Evolutionary conservation across 2,888 invertebrate species (phyloP).

Genomic region (Meteorus colon): DNA sequence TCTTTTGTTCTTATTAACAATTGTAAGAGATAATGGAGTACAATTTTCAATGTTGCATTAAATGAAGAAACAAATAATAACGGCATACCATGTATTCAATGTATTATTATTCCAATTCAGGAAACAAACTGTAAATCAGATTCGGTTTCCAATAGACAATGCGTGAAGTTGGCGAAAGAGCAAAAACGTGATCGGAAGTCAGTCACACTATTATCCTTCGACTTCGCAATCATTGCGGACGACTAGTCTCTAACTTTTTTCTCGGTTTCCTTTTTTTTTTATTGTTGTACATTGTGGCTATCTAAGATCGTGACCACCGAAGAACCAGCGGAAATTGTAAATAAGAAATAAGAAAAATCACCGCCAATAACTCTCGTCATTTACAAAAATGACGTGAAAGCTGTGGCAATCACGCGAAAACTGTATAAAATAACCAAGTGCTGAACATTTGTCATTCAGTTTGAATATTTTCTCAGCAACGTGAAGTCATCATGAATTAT

Average conservation of each 20-base stretch:
- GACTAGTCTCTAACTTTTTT: not conserved
- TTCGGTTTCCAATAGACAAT: conserved; percentile 36
- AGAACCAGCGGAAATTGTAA: conserved; percentile 36
- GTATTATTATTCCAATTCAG: not conserved
- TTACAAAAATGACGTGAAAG: conserved; percentile 61
- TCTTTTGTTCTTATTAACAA: not conserved
- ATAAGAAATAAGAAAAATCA: conserved; percentile 14
- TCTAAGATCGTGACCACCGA: conserved; percentile 33
- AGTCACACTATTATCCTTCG: conserved; percentile 9
- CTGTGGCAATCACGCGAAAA: conserved; percentile 58
- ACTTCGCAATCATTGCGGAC: conserved; percentile 1
- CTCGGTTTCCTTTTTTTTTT: conserved; percentile 14
- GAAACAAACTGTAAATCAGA: not conserved
- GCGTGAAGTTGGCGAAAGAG: conserved; percentile 31
- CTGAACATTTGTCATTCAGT: conserved; percentile 58
- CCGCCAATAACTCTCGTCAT: conserved; percentile 30
- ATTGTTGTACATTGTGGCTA: conserved; percentile 34
- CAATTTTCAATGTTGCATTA: not conserved
- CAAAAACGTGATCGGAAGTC: conserved; percentile 51
- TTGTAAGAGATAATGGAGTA: not conserved
- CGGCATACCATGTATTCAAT: not conserved
- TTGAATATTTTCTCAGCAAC: conserved; percentile 45
- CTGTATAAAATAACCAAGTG: conserved; percentile 63
- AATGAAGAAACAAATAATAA: not conserved
- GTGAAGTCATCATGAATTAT: conserved; percentile 56